Conservation (phyloP, 2,797 vertebrate genomes). For the Nannoperca obscura region DNA sequence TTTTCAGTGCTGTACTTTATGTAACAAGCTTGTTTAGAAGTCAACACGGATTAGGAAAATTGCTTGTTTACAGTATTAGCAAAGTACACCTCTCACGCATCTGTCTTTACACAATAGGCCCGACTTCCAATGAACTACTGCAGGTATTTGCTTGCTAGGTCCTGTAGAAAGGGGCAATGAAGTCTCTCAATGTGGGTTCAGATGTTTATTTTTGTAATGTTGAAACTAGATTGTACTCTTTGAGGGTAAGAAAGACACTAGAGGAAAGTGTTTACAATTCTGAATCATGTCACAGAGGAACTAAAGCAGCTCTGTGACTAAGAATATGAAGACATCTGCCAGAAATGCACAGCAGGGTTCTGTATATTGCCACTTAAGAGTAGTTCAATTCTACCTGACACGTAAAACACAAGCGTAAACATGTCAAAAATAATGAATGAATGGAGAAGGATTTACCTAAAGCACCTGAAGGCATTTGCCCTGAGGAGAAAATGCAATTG, state of each 20-base stretch:
- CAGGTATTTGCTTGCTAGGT: slow-evolving; percentile 14
- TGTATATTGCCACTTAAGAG: neutral
- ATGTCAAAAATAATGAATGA: slow-evolving; percentile 4
- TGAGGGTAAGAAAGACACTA: neutral
- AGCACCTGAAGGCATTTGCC: slow-evolving; percentile 34
- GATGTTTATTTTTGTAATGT: slow-evolving; percentile 12
- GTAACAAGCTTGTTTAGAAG: slow-evolving; percentile 5
- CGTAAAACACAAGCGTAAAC: slow-evolving; percentile 3
- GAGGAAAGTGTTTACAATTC: neutral
- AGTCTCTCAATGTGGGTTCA: neutral
- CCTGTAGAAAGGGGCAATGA: neutral
- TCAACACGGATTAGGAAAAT: slow-evolving; percentile 31
- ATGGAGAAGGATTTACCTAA: slow-evolving; percentile 16
- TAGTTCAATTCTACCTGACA: slow-evolving; percentile 1
- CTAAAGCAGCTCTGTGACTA: neutral
- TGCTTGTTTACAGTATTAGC: slow-evolving; percentile 21
- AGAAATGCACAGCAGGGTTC: neutral
- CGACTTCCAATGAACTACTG: slow-evolving; percentile 7
- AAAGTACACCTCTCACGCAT: neutral
- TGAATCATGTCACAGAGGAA: neutral
- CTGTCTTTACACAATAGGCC: neutral
- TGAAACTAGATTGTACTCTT: slow-evolving; percentile 15
- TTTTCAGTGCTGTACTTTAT: neutral
- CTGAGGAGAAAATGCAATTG: slow-evolving; percentile 7
- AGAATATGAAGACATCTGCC: slow-evolving; percentile 22